Conservation (phyloP, 2,113 vertebrate species). For the Pomatostomus ruficeps region DNA sequence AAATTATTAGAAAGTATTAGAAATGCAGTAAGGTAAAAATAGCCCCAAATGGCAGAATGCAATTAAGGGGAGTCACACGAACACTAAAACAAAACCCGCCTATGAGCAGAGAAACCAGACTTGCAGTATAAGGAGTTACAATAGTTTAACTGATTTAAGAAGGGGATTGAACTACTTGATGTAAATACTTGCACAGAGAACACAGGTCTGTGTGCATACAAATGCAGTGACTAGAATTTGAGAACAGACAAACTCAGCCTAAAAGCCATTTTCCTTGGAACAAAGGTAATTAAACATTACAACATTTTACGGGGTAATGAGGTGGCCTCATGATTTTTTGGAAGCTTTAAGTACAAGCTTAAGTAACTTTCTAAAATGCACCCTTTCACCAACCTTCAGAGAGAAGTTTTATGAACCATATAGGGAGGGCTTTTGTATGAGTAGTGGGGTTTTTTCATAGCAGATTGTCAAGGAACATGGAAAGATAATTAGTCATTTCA, state of each 20-base stretch:
- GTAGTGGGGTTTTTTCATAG: not conserved
- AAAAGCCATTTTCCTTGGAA: not conserved
- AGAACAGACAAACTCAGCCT: not conserved
- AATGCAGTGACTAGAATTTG: not conserved
- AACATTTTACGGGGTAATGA: not conserved
- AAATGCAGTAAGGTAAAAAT: not conserved
- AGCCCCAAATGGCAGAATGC: not conserved
- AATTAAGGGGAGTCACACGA: not conserved
- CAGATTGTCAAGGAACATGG: not conserved
- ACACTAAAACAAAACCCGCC: not conserved
- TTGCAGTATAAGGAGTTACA: not conserved
- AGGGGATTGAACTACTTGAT: not conserved
- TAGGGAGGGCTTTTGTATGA: not conserved
- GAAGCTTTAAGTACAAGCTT: not conserved
- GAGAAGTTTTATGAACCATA: not conserved
- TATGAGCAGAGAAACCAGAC: not conserved
- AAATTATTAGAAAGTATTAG: too few relatives aligned
- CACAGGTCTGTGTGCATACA: not conserved
- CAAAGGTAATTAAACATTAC: not conserved
- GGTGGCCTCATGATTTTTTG: not conserved
- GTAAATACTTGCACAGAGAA: not conserved
- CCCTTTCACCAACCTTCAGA: not conserved
- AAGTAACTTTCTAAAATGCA: not conserved
- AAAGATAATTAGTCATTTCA: not conserved
- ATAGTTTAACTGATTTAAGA: not conserved